These are phyloP conservation scores for Eurypyga helias DNA, from an alignment of 2,113 vertebrate genomes.

Conservation along the genomic window DNA sequence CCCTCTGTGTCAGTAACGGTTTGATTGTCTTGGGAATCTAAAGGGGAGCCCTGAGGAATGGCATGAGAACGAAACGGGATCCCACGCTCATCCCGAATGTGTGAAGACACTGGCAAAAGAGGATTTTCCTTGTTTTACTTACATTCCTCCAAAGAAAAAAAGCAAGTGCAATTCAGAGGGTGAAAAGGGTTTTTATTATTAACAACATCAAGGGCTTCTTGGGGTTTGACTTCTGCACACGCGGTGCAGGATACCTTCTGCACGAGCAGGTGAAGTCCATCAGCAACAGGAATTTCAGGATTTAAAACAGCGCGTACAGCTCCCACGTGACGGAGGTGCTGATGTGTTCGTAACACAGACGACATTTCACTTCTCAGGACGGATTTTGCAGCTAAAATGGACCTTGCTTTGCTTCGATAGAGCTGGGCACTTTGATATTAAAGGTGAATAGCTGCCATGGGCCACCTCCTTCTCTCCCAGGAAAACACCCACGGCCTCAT, in stretches of 20 bases:
- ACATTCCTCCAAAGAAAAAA: not conserved
- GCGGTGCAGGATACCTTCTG: not conserved
- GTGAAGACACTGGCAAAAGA: not conserved
- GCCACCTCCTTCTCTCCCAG: not conserved
- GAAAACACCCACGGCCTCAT: not conserved
- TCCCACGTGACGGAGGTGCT: not conserved
- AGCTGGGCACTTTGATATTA: not conserved
- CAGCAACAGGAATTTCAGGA: not conserved
- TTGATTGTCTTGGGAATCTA: not conserved
- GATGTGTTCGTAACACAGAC: not conserved
- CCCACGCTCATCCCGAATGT: not conserved
- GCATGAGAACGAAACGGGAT: accelerated
- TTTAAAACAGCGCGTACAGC: accelerated
- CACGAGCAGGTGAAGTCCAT: not conserved
- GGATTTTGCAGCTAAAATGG: not conserved
- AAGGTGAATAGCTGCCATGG: not conserved
- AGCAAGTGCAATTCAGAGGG: not conserved
- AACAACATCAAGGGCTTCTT: not conserved
- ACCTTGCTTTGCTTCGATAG: not conserved
- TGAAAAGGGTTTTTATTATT: not conserved
- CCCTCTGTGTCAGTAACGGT: accelerated
- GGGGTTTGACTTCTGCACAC: not conserved
- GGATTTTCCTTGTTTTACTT: not conserved
- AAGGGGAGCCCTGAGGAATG: not conserved
- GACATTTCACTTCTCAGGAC: not conserved